Evolutionary conservation across 2,113 vertebrate genomes (phyloP).

Genomic region (Struthio camelus): DNA sequence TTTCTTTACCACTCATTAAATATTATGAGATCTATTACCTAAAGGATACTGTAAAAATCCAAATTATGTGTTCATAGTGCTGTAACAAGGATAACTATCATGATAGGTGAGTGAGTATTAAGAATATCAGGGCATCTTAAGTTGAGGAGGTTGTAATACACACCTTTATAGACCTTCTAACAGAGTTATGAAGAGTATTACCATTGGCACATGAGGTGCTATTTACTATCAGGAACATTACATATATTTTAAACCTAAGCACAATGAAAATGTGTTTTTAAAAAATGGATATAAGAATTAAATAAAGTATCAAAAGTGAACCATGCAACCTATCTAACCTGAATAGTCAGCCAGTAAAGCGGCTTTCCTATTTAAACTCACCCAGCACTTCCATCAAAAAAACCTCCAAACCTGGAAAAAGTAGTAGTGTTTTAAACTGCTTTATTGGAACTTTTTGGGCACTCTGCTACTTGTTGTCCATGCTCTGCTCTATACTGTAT

Average conservation of each 20-base stretch:
- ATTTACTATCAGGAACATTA: not conserved
- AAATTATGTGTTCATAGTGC: not conserved
- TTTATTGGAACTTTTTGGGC: not conserved
- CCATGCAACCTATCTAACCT: not conserved
- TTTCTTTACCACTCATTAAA: not conserved
- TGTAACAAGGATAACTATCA: not conserved
- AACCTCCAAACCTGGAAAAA: not conserved
- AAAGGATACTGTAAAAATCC: not conserved
- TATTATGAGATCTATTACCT: not conserved
- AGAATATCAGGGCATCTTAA: not conserved
- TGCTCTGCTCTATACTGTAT: not conserved
- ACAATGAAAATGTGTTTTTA: not conserved
- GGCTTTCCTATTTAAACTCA: not conserved
- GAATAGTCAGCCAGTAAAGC: not conserved
- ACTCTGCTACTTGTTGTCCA: not conserved
- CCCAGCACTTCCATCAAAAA: not conserved
- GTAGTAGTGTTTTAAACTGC: not conserved
- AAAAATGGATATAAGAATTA: not conserved
- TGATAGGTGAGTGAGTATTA: not conserved
- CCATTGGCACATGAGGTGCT: not conserved
- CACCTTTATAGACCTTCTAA: not conserved
- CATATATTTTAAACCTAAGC: not conserved
- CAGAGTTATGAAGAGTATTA: not conserved
- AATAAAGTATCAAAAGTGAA: not conserved
- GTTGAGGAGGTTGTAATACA: not conserved